Evolutionary conservation across 2,113 vertebrate genomes (phyloP).

Genomic region (Cisticola juncidis): DNA sequence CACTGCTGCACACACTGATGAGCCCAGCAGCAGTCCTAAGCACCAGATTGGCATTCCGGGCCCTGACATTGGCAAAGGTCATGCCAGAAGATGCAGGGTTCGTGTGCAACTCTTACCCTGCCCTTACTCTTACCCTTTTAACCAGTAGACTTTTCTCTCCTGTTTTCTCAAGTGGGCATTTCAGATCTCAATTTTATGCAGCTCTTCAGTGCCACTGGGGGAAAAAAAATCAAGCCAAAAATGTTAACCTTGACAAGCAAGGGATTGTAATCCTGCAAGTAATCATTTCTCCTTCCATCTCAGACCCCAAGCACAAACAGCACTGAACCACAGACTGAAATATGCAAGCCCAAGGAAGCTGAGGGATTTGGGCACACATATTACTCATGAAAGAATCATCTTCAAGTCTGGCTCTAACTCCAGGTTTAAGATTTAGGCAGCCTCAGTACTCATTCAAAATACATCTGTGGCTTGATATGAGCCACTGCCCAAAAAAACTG

Average conservation of each 20-base stretch:
- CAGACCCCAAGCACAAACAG: background rate
- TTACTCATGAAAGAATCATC: background rate
- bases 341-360: background rate
- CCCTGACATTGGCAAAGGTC: background rate
- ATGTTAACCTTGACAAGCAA: background rate
- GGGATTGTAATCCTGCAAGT: background rate
- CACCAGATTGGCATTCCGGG: background rate
- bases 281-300: background rate
- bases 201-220: background rate
- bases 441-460: background rate
- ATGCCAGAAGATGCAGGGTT: background rate
- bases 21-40: background rate
- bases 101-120: background rate
- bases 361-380: background rate
- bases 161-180: background rate
- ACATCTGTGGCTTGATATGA: background rate
- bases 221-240: background rate
- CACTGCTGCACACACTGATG: background rate
- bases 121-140: background rate
- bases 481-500: background rate
- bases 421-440: background rate
- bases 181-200: background rate
- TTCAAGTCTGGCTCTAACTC: background rate
- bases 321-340: background rate
- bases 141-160: background rate